A percentile compares a stretch with the other conserved stretches of the same genome.
Evolutionary conservation across 2,797 vertebrate species (phyloP).

Genomic region (Rhynchonycteris naso): DNA sequence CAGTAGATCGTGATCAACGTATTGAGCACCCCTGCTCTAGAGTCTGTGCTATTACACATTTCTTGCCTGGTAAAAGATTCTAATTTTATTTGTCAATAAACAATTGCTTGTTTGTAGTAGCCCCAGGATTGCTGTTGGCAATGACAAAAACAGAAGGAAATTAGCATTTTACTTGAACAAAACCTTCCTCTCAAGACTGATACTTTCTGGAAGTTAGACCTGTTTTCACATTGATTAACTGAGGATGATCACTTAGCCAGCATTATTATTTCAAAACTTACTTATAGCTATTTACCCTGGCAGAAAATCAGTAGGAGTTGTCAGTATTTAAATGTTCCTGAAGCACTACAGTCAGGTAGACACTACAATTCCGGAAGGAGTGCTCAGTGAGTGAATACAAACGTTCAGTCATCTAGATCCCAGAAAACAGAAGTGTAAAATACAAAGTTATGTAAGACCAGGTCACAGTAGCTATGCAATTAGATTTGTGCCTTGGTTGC

Average conservation of each 20-base stretch:
- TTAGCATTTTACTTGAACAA: slow-evolving; percentile 47
- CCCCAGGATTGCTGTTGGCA: neutral
- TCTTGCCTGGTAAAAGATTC: neutral
- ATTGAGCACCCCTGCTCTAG: too few species aligned
- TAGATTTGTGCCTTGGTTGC: neutral
- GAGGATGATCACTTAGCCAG: slow-evolving; percentile 65
- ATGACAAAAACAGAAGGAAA: slow-evolving; percentile 61
- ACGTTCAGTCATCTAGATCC: slow-evolving; percentile 65
- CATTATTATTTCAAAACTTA: slow-evolving; percentile 76
- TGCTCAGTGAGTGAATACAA: slow-evolving; percentile 70
- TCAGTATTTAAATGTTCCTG: slow-evolving; percentile 65
- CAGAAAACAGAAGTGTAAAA: slow-evolving; percentile 63
- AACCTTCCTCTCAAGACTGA: slow-evolving; percentile 52
- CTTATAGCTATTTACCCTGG: slow-evolving; percentile 76
- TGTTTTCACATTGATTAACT: slow-evolving; percentile 73
- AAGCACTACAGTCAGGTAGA: neutral
- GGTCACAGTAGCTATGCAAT: slow-evolving; percentile 17
- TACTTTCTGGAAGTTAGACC: slow-evolving; percentile 55
- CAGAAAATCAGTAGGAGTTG: slow-evolving; percentile 76
- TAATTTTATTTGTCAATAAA: slow-evolving; percentile 23
- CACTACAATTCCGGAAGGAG: slow-evolving; percentile 59
- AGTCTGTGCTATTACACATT: neutral
- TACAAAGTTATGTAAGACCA: slow-evolving; percentile 17
- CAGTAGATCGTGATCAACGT: too few species aligned
- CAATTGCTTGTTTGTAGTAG: slow-evolving; percentile 33